Conservation (phyloP, 2,888 invertebrate species). For the Leptopilina syphax region DNA sequence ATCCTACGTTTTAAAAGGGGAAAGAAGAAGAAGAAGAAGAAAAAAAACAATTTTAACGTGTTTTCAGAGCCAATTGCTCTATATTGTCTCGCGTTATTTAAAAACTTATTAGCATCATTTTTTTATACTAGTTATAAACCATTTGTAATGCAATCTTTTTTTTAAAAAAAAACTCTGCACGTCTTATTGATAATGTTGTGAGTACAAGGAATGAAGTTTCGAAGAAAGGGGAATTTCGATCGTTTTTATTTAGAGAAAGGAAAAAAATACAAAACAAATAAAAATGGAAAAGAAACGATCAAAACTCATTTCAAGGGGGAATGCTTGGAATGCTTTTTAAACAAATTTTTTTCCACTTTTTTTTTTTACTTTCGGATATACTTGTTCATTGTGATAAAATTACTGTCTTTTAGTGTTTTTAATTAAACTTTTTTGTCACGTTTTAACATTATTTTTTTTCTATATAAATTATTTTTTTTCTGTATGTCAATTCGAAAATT, state of each 20-base stretch:
- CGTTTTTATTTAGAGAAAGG: background rate
- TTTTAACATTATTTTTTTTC: conserved; percentile 1
- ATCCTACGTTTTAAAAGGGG: conserved; percentile 32
- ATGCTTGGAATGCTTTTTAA: background rate
- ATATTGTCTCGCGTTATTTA: conserved; percentile 29
- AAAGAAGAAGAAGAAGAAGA: background rate
- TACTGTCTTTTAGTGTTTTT: conserved; percentile 14
- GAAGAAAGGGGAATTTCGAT: background rate
- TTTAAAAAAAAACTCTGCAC: conserved; percentile 17
- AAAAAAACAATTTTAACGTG: conserved; percentile 31
- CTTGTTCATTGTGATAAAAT: conserved; percentile 28
- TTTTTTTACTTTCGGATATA: conserved; percentile 17
- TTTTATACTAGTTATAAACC: conserved; percentile 37
- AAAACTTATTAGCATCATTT: conserved; percentile 24
- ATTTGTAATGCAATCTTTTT: conserved; percentile 38
- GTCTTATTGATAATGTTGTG: conserved; percentile 12
- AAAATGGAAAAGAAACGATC: background rate
- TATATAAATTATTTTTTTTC: conserved; percentile 7
- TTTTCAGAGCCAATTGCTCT: conserved; percentile 11
- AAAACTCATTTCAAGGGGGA: background rate
- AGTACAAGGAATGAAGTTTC: background rate
- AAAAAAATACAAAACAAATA: background rate
- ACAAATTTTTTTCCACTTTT: conserved; percentile 3
- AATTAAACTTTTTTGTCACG: background rate
- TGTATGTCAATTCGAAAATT: background rate